Evolutionary conservation across 2,113 vertebrate species (phyloP).

Genomic region (Sminthopsis crassicaudata): DNA sequence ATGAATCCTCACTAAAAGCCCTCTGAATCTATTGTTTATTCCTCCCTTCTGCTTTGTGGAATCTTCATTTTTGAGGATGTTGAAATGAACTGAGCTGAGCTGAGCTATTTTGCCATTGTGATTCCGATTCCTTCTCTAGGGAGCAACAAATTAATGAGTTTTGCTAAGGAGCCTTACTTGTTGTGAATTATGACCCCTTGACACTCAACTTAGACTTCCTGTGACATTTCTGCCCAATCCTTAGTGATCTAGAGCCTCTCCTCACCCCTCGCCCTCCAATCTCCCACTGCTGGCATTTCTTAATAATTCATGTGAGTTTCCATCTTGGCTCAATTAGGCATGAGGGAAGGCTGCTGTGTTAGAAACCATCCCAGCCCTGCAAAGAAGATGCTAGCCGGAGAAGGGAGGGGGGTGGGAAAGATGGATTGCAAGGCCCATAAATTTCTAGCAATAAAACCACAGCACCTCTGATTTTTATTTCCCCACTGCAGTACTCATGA

Average conservation of each 20-base stretch:
- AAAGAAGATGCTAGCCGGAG: neutral
- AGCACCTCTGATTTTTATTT: neutral
- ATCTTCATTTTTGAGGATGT: neutral
- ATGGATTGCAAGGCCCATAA: neutral
- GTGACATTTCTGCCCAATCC: slow-evolving; percentile 21
- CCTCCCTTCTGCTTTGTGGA: neutral
- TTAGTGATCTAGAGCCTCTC: neutral
- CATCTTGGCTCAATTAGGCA: slow-evolving; percentile 4
- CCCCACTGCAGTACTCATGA: neutral
- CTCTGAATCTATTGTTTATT: neutral
- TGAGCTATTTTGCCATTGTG: neutral
- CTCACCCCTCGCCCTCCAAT: neutral
- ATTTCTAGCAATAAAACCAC: neutral
- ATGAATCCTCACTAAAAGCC: neutral
- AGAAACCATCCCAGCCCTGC: neutral
- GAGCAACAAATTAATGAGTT: neutral
- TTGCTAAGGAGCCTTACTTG: neutral
- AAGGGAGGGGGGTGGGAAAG: neutral
- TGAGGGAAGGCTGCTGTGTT: neutral
- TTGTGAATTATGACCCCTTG: neutral
- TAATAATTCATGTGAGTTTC: slow-evolving; percentile 29
- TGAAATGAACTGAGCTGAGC: neutral
- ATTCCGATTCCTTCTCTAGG: neutral
- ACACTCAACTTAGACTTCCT: slow-evolving; percentile 2
- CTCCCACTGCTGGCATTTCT: slow-evolving; percentile 60